Conservation (phyloP, 2,113 vertebrate genomes). For the Anoura caudifer region DNA sequence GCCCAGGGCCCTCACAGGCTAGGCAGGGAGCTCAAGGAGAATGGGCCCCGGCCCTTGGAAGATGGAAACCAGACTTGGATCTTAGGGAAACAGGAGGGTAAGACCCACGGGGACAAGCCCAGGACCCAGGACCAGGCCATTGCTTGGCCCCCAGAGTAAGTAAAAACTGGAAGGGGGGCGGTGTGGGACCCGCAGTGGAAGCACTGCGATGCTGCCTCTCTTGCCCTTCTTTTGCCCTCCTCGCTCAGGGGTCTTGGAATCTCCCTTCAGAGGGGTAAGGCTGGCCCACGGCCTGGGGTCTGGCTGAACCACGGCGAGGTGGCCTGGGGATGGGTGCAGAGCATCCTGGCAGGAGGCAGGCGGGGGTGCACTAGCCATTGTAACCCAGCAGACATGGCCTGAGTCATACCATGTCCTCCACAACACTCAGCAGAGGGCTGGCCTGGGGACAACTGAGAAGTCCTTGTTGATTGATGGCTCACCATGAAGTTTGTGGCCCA, state of each 20-base stretch:
- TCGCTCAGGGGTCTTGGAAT: neutral
- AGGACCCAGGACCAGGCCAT: neutral
- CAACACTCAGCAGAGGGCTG: neutral
- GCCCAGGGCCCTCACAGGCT: neutral
- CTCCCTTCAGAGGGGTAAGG: neutral
- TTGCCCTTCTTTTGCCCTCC: fast-evolving
- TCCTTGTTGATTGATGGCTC: neutral
- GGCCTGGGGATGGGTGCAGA: fast-evolving
- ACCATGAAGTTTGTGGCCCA: neutral
- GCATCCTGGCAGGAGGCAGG: too few species aligned
- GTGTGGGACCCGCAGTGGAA: neutral
- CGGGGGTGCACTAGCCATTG: too few species aligned
- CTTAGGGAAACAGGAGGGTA: fast-evolving
- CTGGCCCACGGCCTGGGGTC: neutral
- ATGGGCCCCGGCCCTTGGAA: neutral
- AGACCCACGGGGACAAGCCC: neutral
- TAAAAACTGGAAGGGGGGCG: fast-evolving
- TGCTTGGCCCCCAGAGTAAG: neutral
- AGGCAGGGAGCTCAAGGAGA: neutral
- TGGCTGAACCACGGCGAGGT: neutral
- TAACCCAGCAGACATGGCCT: neutral
- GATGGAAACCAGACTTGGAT: neutral
- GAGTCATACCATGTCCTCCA: fast-evolving
- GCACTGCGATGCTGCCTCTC: fast-evolving
- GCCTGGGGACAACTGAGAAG: too few species aligned